These are phyloP conservation scores for Piliocolobus tephrosceles DNA, from an alignment of 2,113 vertebrate genomes.

Conservation along the genomic window DNA sequence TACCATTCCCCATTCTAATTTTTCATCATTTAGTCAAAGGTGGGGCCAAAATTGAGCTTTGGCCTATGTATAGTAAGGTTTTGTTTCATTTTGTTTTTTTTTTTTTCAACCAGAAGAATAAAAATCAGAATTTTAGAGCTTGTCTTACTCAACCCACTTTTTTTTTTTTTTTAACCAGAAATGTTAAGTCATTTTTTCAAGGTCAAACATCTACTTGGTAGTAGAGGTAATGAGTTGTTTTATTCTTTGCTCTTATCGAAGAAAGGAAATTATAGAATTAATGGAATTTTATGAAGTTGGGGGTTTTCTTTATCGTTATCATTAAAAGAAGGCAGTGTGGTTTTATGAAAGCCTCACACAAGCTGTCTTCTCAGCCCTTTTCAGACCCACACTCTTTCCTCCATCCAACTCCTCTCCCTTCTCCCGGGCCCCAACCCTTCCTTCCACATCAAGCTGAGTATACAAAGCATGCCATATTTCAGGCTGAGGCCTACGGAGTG, in stretches of 20 bases:
- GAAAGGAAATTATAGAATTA: not conserved
- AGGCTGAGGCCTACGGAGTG: not conserved
- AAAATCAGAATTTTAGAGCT: not conserved
- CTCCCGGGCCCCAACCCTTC: fast-evolving
- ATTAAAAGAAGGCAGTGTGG: not conserved
- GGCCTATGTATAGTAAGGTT: not conserved
- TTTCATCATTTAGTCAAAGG: not conserved
- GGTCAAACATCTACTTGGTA: not conserved
- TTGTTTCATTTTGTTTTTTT: not conserved
- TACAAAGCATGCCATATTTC: not conserved
- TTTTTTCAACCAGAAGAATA: not conserved
- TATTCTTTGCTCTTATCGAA: not conserved
- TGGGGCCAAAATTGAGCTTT: not conserved
- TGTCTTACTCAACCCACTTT: not conserved
- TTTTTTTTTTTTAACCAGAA: not conserved
- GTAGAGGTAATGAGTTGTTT: not conserved
- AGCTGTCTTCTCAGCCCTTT: not conserved
- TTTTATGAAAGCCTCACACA: fast-evolving
- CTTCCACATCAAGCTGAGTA: not conserved
- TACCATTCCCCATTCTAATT: not conserved
- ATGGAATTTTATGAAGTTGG: not conserved
- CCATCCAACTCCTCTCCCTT: fast-evolving
- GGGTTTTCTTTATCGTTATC: not conserved
- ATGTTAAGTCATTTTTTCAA: not conserved
- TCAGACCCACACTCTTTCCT: not conserved